Evolutionary conservation across 2,113 vertebrate genomes (phyloP).

Genomic region (Chaetodon auriga): DNA sequence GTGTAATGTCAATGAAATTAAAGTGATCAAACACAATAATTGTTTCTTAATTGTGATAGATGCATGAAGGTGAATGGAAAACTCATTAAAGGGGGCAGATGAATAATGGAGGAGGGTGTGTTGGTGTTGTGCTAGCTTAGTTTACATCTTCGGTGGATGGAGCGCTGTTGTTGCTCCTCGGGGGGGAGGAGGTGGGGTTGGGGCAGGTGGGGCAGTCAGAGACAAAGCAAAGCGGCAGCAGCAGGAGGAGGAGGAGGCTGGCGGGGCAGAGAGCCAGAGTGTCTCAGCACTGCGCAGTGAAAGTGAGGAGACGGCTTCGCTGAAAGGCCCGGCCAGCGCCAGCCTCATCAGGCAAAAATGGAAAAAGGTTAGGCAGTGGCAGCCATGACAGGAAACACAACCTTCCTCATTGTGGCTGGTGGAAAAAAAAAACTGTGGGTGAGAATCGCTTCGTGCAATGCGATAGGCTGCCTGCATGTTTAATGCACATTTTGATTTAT

Average conservation of each 20-base stretch:
- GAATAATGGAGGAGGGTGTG: conserved; percentile 83
- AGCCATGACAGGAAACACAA: conserved; percentile 65
- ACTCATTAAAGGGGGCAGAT: conserved; percentile 83
- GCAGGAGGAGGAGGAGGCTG: conserved; percentile 32
- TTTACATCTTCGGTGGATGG: conserved; percentile 79
- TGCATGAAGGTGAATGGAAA: conserved; percentile 83
- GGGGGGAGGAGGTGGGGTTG: not conserved
- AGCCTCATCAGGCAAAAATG: conserved; percentile 83
- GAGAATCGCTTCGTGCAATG: conserved; percentile 39
- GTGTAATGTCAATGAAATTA: conserved; percentile 47
- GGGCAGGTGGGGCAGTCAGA: conserved; percentile 40
- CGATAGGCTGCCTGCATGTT: conserved; percentile 47
- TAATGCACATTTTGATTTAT: conserved; percentile 41
- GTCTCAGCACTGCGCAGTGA: conserved; percentile 67
- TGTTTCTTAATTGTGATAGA: conserved; percentile 71
- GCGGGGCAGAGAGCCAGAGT: conserved; percentile 64
- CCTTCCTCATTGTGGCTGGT: conserved; percentile 53
- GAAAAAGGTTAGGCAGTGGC: conserved; percentile 73
- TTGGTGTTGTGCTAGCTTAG: conserved; percentile 77
- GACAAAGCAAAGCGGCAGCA: conserved; percentile 44
- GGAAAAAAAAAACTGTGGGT: conserved; percentile 52
- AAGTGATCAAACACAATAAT: conserved; percentile 63
- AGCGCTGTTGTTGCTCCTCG: conserved; percentile 42
- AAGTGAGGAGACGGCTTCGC: conserved; percentile 78
- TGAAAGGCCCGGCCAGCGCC: conserved; percentile 62